Conservation (phyloP, 2,888 invertebrate genomes). For the Pseudococcus longispinus region DNA sequence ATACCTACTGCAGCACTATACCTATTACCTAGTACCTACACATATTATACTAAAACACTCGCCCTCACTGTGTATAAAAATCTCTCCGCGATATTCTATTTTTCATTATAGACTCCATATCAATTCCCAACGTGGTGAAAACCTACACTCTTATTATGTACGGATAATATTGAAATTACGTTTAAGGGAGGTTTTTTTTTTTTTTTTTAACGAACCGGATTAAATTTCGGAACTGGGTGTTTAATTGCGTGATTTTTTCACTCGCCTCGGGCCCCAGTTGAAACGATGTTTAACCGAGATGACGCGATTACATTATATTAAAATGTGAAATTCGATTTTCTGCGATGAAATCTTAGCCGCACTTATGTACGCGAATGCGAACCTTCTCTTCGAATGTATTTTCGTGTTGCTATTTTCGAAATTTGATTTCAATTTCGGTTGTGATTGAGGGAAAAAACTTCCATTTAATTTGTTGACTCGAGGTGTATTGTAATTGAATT, state of each 20-base stretch:
- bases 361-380: not conserved
- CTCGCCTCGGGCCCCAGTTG: not conserved
- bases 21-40: no score
- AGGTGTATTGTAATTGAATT: slow-evolving; percentile 28
- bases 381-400: not conserved
- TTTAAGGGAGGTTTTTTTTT: not conserved
- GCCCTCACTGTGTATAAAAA: not conserved
- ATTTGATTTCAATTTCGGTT: slow-evolving; percentile 5
- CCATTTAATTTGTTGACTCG: slow-evolving; percentile 7
- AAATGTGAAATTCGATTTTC: slow-evolving; percentile 28
- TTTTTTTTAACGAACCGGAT: slow-evolving; percentile 29
- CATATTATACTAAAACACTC: not conserved
- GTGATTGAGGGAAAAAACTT: not conserved
- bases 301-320: not conserved
- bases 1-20: not conserved
- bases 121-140: not conserved
- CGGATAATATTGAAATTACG: not conserved
- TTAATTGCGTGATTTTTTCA: not conserved
- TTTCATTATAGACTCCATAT: not conserved
- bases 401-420: slow-evolving; percentile 22
- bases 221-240: not conserved
- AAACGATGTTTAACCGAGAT: not conserved
- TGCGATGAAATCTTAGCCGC: not conserved
- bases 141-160: slow-evolving; percentile 1
- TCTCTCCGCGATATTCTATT: not conserved